These are phyloP conservation scores for Tineola bisselliella DNA, from an alignment of 2,888 invertebrate genomes.

Conservation along the genomic window DNA sequence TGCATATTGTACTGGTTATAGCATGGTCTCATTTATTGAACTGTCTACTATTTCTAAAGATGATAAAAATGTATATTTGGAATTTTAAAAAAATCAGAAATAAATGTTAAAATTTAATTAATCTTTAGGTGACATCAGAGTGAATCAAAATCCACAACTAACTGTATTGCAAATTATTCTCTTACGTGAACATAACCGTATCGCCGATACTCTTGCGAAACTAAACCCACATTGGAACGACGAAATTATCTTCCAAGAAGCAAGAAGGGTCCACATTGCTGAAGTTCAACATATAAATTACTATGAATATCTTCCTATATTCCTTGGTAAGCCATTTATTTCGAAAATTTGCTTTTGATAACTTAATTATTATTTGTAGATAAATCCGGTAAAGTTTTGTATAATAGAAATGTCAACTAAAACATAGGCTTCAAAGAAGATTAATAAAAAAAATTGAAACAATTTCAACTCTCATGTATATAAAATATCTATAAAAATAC, in stretches of 20 bases:
- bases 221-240: conserved; percentile 82
- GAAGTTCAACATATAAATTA: conserved; percentile 78
- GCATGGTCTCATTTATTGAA: no score
- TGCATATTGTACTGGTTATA: no score
- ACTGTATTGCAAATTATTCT: conserved; percentile 74
- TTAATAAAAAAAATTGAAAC: no score
- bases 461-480: no score
- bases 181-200: conserved; percentile 78
- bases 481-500: no score
- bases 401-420: no score
- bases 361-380: no score
- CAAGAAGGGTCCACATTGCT: conserved; percentile 74
- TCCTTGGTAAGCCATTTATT: conserved; percentile 65
- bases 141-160: conserved; percentile 78
- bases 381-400: no score
- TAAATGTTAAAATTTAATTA: background rate
- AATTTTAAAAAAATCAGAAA: background rate
- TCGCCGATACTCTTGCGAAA: conserved; percentile 67
- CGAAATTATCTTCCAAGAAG: conserved; percentile 78
- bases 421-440: no score
- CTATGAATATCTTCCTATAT: conserved; percentile 80
- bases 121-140: conserved; percentile 71
- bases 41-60: no score
- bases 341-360: no score
- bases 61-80: background rate